A percentile compares a stretch with the other conserved stretches of the same genome.
These are phyloP conservation scores for Caenorhabditis sp. DNA, from an alignment of 2,888 invertebrate genomes.

Conservation along the genomic window DNA sequence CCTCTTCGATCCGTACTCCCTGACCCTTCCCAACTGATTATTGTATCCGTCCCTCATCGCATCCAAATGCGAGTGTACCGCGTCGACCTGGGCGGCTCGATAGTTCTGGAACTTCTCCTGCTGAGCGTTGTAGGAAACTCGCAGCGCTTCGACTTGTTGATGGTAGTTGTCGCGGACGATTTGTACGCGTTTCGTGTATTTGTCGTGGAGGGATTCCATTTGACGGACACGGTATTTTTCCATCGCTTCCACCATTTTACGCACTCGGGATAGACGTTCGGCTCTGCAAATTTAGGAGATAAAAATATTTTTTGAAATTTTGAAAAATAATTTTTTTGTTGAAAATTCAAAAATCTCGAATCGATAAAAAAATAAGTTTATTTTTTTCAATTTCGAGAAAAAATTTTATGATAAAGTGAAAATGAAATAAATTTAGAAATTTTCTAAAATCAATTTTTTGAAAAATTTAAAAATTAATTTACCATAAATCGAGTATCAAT, in stretches of 20 bases:
- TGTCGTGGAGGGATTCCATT: slow-evolving; percentile 82
- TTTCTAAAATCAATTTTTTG: background rate
- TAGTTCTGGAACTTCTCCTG: slow-evolving; percentile 81
- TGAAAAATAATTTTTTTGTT: background rate
- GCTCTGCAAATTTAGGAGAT: slow-evolving; percentile 43
- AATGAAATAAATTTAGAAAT: background rate
- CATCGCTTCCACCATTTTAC: slow-evolving; percentile 82
- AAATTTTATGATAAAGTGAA: too few species aligned
- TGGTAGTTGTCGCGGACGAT: slow-evolving; percentile 80
- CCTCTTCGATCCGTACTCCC: slow-evolving; percentile 87
- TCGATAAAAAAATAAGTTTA: too few species aligned
- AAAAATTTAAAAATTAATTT: slow-evolving; percentile 9
- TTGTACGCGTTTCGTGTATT: slow-evolving; percentile 76
- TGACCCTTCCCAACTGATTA: slow-evolving; percentile 73
- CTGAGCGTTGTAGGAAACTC: slow-evolving; percentile 78
- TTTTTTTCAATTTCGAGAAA: too few species aligned
- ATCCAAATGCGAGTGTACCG: slow-evolving; percentile 79
- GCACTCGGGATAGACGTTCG: slow-evolving; percentile 80
- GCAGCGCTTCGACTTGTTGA: slow-evolving; percentile 79
- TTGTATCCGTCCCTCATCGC: slow-evolving; percentile 80
- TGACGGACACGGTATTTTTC: slow-evolving; percentile 82
- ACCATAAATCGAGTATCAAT: too few species aligned
- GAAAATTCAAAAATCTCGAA: too few species aligned
- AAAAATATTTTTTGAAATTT: background rate
- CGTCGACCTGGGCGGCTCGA: slow-evolving; percentile 79